These are phyloP conservation scores for Onychomys arenicola DNA, from an alignment of 2,797 vertebrate genomes.

Conservation along the genomic window DNA sequence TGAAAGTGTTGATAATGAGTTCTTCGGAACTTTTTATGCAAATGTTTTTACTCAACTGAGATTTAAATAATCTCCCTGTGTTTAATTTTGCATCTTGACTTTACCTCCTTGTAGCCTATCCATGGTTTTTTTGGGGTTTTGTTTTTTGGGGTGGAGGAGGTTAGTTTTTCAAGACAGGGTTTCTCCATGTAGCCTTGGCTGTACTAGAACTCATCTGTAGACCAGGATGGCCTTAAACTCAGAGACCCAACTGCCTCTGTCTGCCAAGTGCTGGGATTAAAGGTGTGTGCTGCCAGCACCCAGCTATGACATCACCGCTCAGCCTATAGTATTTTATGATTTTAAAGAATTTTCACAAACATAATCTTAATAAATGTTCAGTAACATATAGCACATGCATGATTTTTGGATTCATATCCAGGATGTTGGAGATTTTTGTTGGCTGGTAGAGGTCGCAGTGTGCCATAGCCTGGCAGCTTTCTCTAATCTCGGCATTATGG, in stretches of 20 bases:
- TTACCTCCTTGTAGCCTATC: slow-evolving; percentile 11
- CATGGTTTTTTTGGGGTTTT: background rate
- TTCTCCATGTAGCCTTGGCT: background rate
- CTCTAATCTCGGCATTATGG: background rate
- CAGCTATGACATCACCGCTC: background rate
- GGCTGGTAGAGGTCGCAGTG: background rate
- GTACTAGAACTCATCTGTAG: background rate
- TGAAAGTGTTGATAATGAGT: slow-evolving; percentile 6
- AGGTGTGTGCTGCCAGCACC: too few relatives aligned
- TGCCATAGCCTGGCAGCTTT: background rate
- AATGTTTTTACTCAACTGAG: slow-evolving; percentile 39
- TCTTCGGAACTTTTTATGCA: slow-evolving; percentile 20
- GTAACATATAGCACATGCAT: background rate
- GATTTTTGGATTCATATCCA: slow-evolving; percentile 57
- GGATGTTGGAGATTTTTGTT: background rate
- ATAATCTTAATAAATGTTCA: background rate
- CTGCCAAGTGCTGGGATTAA: background rate
- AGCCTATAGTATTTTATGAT: background rate
- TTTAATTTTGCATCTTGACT: slow-evolving; percentile 48
- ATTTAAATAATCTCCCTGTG: slow-evolving; percentile 19
- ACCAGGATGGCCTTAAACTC: background rate
- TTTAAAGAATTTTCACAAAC: slow-evolving; percentile 38
- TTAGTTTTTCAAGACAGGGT: background rate
- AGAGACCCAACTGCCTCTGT: background rate
- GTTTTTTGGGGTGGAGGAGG: background rate